Base-by-base conservation (phyloP, 1,140 invertebrate species). In the Matsumurasca onukii region DNA sequence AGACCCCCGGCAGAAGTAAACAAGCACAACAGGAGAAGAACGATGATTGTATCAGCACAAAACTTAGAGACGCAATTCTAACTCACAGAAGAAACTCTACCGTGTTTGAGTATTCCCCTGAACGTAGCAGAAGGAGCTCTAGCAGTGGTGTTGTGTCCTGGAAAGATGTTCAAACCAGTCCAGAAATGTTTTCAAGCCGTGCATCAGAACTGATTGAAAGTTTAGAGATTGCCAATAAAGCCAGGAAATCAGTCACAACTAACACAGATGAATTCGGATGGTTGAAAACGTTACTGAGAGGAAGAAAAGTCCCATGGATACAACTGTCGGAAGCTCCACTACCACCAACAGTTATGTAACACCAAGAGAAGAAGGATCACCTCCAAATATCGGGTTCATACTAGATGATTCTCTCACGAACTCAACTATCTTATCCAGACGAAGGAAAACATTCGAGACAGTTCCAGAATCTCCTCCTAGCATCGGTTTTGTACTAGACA, bases 401-500 rank as follows among this genome's bases (percentile, higher is more conserved):
- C 49, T 9, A 22, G 49, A 51, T 51, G n/a, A 22, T 12, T 9
- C 49, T 3, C n/a, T 20, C n/a, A n/a, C 5, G 3, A 51, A 51
- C n/a, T 51, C 49, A 9, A 51, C n/a, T 9, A 45, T 12, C n/a
- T 12, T 51, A n/a, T n/a, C n/a, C n/a, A 3, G 49, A 51, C 3
- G 49, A 51, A 20, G 5, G n/a, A n/a, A n/a, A n/a, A n/a, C n/a
- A n/a, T n/a, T n/a, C n/a, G n/a, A n/a, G n/a, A n/a, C n/a, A n/a
- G n/a, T n/a, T n/a, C 34, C 17, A 17, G 55, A 59, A 27, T 59
- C 55, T 27, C 25, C 55, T 2, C 55, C 55, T n/a, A 59, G 55
- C 30, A 59, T 59, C 12, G 55, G 55, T 5, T 59, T 59, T 27
- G 24, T 59, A 27, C 55, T 59, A 29, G 55, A 59, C 25, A 59